Evolutionary conservation across 2,113 vertebrate species (phyloP).

Genomic region (Oreocharis arfaki): DNA sequence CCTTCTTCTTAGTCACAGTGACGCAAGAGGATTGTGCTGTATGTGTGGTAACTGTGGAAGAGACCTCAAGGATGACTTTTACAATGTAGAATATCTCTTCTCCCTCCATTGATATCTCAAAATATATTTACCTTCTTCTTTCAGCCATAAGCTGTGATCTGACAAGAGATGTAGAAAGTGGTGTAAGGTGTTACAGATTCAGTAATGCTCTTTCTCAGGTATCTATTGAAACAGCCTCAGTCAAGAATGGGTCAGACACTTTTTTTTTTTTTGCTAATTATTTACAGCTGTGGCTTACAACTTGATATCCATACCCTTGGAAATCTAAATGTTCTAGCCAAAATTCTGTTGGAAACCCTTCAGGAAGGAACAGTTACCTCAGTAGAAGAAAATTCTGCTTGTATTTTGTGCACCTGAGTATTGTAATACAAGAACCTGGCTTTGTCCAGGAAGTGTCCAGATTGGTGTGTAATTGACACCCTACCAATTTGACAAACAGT

Average conservation of each 20-base stretch:
- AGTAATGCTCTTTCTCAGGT: neutral
- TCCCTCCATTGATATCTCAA: neutral
- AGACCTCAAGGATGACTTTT: neutral
- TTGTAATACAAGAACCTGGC: neutral
- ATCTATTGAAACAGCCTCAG: neutral
- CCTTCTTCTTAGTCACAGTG: neutral
- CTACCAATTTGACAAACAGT: neutral
- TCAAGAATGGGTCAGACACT: neutral
- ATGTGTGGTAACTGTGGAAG: neutral
- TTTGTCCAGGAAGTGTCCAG: neutral
- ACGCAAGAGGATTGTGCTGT: neutral
- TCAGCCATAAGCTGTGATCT: neutral
- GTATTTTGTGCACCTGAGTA: neutral
- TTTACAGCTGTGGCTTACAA: neutral
- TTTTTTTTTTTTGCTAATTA: neutral
- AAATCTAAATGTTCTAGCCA: neutral
- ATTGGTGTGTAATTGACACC: neutral
- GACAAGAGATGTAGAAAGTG: neutral
- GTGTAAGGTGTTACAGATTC: neutral
- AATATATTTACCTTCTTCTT: neutral
- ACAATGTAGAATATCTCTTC: neutral
- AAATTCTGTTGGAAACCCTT: neutral
- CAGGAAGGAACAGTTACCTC: neutral
- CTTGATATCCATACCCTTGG: neutral
- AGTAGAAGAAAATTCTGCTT: neutral